Evolutionary conservation across 2,888 invertebrate species (phyloP), one percentile per base, ranked within the genome.

Genomic region (Drosophila hawaiiensis): DNA sequence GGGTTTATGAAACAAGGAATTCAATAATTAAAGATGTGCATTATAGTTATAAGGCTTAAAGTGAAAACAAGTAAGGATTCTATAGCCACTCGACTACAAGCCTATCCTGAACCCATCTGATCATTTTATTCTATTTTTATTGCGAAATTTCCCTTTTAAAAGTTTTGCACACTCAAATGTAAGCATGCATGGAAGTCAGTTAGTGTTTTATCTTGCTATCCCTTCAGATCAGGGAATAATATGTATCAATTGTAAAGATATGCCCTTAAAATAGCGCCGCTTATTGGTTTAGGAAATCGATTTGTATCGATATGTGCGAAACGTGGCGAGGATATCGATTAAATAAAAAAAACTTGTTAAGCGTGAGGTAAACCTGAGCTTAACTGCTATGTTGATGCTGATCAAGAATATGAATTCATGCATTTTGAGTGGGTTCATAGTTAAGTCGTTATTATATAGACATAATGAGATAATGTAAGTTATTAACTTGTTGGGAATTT

Each of bases 231-330:
- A n/a, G 41, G 10, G 10, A 14, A 47, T 22, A 47, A 22, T 47
- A 47, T 22, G 14, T 14, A 7, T 47, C 4, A 22, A 22, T 22
- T 22, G 43, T 14, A 43, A 22, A 22, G 22, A 6, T 14, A 43
- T 43, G 6, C 6, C n/a, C 0, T 6, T 12, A 6, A 6, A 6
- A 43, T 6, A 22, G 22, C 1, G 3, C 0, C 12, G 0, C 1
- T 43, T 43, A 6, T 22, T 7, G 22, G 0, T 6, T 43, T 4
- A 22, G 22, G 14, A 22, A 47, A 22, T 22, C 47, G 14, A 22
- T 47, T 14, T 47, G 2, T 14, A 14, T 22, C 22, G 43, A 43
- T 22, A 22, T 22, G 22, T 47, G 7, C 22, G 14, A 22, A 41
- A n/a, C 1, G n/a, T 14, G 6, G 3, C 22, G 3, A 1, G 1